phyloP scores from a whole-genome alignment of 1,140 invertebrate species.

The Amyelois transitella region DNA sequence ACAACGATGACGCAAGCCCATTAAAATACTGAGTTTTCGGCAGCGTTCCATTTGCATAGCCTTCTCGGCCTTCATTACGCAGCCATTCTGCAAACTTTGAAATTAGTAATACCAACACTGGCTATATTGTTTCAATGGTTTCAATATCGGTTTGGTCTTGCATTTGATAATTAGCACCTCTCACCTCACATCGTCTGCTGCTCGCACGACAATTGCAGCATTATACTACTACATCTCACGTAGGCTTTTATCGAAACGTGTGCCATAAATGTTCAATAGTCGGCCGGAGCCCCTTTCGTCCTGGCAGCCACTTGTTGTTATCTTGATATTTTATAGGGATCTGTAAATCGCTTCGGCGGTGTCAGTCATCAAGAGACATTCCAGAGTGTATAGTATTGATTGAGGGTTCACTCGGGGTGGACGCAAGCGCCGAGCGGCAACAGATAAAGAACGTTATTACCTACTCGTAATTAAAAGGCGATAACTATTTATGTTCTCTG shows the following conservation, averaged over 20 bases:
- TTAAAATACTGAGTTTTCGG: slow-evolving; percentile 73
- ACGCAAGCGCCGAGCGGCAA: slow-evolving; percentile 24
- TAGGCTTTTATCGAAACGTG: slow-evolving; percentile 45
- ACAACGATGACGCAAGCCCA: slow-evolving; percentile 70
- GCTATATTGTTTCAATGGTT: slow-evolving; percentile 71
- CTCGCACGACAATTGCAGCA: slow-evolving; percentile 4
- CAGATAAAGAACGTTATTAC: slow-evolving; percentile 47
- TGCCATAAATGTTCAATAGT: slow-evolving; percentile 63
- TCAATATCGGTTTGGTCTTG: slow-evolving; percentile 68
- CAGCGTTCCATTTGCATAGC: slow-evolving; percentile 68
- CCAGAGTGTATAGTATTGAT: slow-evolving; percentile 22
- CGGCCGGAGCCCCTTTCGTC: slow-evolving; percentile 35
- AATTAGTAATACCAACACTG: slow-evolving; percentile 69
- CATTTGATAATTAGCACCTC: slow-evolving; percentile 73
- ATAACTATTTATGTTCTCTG: slow-evolving; percentile 45
- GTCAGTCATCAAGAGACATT: slow-evolving; percentile 67
- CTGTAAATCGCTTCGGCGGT: slow-evolving; percentile 60
- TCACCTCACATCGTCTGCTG: slow-evolving; percentile 23
- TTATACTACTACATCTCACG: neutral
- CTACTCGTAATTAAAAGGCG: slow-evolving; percentile 54
- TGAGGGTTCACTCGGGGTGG: slow-evolving; percentile 11
- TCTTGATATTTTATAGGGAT: slow-evolving; percentile 72
- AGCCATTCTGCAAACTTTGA: slow-evolving; percentile 70
- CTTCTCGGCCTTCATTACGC: slow-evolving; percentile 68
- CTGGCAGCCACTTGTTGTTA: slow-evolving; percentile 60